These are phyloP conservation scores for Pseudochirops cupreus DNA, from an alignment of 2,797 vertebrate genomes.

Conservation along the genomic window DNA sequence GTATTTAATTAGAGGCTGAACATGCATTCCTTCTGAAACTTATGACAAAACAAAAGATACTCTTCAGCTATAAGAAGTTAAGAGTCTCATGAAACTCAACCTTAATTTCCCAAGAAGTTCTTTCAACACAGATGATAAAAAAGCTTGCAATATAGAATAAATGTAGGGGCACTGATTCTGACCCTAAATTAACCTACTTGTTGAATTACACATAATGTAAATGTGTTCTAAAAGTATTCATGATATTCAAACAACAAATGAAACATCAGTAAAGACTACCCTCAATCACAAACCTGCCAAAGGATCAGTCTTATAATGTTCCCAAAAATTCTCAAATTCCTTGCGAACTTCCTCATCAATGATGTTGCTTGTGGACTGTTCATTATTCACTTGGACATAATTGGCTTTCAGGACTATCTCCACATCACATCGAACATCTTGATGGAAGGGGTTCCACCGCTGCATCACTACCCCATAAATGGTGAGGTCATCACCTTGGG, in stretches of 20 bases:
- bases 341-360: slow-evolving; percentile 92
- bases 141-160: slow-evolving; percentile 12
- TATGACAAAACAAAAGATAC: background rate
- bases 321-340: slow-evolving; percentile 96
- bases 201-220: background rate
- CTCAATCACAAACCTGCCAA: slow-evolving; percentile 89
- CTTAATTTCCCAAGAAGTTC: slow-evolving; percentile 27
- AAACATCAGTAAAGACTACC: slow-evolving; percentile 16
- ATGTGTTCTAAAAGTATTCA: slow-evolving; percentile 2
- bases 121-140: slow-evolving; percentile 40
- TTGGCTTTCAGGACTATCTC: slow-evolving; percentile 97
- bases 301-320: slow-evolving; percentile 87
- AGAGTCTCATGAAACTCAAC: slow-evolving; percentile 21
- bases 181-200: background rate
- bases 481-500: slow-evolving; percentile 94
- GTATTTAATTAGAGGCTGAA: slow-evolving; percentile 48
- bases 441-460: slow-evolving; percentile 93
- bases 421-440: slow-evolving; percentile 90
- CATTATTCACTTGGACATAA: slow-evolving; percentile 95
- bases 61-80: slow-evolving; percentile 40
- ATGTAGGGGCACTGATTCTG: background rate
- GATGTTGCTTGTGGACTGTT: slow-evolving; percentile 88
- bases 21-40: slow-evolving; percentile 1
- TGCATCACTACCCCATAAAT: slow-evolving; percentile 95
- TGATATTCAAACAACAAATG: background rate